These are phyloP conservation scores for Lateolabrax maculatus DNA, from an alignment of 2,797 vertebrate species.

Conservation along the genomic window DNA sequence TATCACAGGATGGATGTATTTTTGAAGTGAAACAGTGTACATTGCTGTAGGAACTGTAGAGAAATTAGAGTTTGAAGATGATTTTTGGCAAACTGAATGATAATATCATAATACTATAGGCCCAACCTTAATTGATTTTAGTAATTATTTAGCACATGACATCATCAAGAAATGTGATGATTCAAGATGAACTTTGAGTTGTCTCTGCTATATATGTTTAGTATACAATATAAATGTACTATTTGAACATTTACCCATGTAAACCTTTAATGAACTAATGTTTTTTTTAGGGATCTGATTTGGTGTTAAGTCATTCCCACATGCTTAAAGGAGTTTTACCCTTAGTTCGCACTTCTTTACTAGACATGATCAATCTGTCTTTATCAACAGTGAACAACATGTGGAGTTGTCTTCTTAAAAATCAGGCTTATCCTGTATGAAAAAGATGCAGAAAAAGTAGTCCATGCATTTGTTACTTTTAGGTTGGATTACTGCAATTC, in stretches of 20 bases:
- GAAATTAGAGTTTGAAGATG: not conserved
- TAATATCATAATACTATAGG: not conserved
- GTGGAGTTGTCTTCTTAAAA: too few species aligned
- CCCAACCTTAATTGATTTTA: not conserved
- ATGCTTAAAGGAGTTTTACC: too few species aligned
- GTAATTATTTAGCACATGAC: not conserved
- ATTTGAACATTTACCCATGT: not conserved
- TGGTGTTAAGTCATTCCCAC: not conserved
- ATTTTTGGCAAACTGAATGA: not conserved
- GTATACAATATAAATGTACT: too few species aligned
- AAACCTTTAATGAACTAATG: not conserved
- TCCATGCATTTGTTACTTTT: too few species aligned
- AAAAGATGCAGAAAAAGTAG: too few species aligned
- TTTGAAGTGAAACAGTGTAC: not conserved
- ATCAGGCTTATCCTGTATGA: too few species aligned
- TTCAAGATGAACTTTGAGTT: not conserved
- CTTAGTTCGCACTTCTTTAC: too few species aligned
- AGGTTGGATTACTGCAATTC: too few species aligned
- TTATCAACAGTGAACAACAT: too few species aligned
- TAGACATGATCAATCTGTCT: too few species aligned
- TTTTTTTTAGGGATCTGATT: not conserved
- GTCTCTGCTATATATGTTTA: not conserved
- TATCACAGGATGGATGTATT: constrained; percentile 1
- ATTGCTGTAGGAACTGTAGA: not conserved
- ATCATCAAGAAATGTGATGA: not conserved